A percentile compares a stretch with the other conserved stretches of the same genome.
These are phyloP conservation scores for Mastacembelus armatus DNA, from an alignment of 2,797 vertebrate genomes.

Conservation along the genomic window DNA sequence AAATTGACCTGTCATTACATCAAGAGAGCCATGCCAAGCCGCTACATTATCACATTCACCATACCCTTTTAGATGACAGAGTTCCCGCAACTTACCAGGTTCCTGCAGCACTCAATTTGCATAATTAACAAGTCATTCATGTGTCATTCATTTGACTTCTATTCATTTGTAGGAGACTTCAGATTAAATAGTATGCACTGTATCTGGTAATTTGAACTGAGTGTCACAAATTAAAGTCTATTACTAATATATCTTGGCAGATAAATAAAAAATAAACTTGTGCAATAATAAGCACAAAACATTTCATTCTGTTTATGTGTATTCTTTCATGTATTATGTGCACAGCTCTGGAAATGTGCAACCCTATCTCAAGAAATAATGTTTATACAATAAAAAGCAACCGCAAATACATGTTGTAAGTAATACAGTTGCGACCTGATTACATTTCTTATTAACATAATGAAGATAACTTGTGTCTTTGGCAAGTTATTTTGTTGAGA, in stretches of 20 bases:
- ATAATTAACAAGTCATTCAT: conserved; percentile 89
- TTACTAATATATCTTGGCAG: conserved; percentile 26
- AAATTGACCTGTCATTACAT: conserved; percentile 95
- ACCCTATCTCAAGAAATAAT: too few species aligned
- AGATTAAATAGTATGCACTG: conserved; percentile 69
- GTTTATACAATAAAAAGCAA: too few species aligned
- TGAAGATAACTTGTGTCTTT: too few species aligned
- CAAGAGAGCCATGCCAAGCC: conserved; percentile 84
- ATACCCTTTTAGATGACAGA: conserved; percentile 87
- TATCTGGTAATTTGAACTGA: conserved; percentile 59
- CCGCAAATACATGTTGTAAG: too few species aligned
- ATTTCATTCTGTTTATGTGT: conserved; percentile 21
- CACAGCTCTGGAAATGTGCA: conserved; percentile 59
- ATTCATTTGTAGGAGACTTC: conserved; percentile 75
- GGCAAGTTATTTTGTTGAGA: too few species aligned
- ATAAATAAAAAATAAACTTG: conserved; percentile 11
- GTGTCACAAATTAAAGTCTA: conserved; percentile 61
- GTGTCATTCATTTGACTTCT: conserved; percentile 81
- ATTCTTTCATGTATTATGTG: background rate
- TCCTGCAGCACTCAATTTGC: conserved; percentile 81
- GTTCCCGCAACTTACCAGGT: conserved; percentile 84
- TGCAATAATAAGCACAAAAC: conserved; percentile 15
- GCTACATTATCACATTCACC: conserved; percentile 85
- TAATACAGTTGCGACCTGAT: too few species aligned
- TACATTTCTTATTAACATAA: too few species aligned